Percentiles rank a stretch among this genome's conserved stretches.
These are phyloP conservation scores for Melanotaenia trifasciata DNA, from an alignment of 2,797 vertebrate genomes.

Conservation along the genomic window DNA sequence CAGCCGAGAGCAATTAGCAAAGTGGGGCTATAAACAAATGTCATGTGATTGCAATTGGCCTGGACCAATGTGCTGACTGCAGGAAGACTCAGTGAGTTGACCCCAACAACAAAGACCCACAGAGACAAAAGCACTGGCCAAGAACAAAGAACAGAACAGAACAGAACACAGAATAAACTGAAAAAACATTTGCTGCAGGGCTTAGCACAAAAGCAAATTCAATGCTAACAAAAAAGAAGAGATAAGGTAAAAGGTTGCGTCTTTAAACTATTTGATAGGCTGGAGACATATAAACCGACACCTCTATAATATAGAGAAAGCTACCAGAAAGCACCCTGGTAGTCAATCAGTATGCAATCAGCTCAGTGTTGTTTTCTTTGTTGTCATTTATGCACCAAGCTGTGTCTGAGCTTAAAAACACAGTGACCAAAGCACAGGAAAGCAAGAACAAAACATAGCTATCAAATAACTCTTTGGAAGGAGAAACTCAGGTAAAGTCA, in stretches of 20 bases:
- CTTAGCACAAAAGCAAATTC: not conserved
- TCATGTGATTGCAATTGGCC: constrained; percentile 65
- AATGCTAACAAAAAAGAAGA: not conserved
- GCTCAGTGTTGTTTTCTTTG: constrained; percentile 34
- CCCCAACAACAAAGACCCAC: constrained; percentile 50
- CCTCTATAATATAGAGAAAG: constrained; percentile 25
- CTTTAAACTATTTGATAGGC: constrained; percentile 16
- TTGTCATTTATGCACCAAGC: constrained; percentile 1
- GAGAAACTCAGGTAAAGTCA: not conserved
- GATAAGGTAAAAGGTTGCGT: constrained; percentile 23
- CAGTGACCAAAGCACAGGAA: not conserved
- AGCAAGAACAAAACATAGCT: not conserved
- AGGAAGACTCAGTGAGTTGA: constrained; percentile 60
- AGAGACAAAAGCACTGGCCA: constrained; percentile 11
- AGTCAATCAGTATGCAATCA: constrained; percentile 28
- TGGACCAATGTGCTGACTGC: constrained; percentile 68
- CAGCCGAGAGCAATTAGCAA: constrained; percentile 66
- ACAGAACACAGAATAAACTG: not conserved
- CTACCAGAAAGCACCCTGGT: constrained; percentile 41
- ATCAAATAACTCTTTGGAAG: not conserved
- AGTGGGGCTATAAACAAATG: constrained; percentile 70
- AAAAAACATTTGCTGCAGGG: constrained; percentile 12
- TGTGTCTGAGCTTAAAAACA: constrained; percentile 9
- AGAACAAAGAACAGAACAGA: constrained; percentile 14
- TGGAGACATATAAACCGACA: constrained; percentile 28